Conservation (phyloP, 2,888 invertebrate genomes). For the Ophion ellenae region DNA sequence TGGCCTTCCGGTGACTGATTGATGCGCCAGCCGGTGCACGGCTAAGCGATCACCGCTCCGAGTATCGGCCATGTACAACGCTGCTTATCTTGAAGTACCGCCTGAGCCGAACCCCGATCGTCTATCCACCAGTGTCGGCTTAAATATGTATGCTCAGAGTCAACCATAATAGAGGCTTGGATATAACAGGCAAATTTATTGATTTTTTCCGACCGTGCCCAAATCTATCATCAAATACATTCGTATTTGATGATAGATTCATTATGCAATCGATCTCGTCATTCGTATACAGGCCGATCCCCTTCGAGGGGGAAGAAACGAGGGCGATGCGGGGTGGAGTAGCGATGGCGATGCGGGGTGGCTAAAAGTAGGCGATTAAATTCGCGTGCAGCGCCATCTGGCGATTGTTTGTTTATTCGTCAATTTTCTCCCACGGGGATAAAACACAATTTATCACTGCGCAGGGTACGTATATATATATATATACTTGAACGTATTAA, state of each 20-base stretch:
- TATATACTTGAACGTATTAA: background rate
- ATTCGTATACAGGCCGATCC: background rate
- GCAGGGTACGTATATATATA: background rate
- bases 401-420: background rate
- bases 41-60: too few relatives aligned
- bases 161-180: background rate
- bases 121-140: too few relatives aligned
- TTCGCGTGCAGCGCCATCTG: slow-evolving; percentile 20
- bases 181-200: slow-evolving; percentile 18
- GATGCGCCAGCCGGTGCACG: too few relatives aligned
- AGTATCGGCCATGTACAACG: too few relatives aligned
- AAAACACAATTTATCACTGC: background rate
- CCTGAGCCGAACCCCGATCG: too few relatives aligned
- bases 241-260: background rate
- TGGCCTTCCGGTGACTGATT: too few relatives aligned
- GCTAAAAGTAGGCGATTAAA: background rate
- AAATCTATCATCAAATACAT: slow-evolving; percentile 40
- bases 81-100: too few relatives aligned
- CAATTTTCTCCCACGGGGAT: background rate
- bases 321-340: background rate
- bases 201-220: slow-evolving; percentile 1
- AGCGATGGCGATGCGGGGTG: background rate
- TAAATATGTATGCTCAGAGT: background rate
- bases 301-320: background rate
- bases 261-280: slow-evolving; percentile 18